Conservation (phyloP, 1,140 invertebrate species). For the Metaphire vulgaris region DNA sequence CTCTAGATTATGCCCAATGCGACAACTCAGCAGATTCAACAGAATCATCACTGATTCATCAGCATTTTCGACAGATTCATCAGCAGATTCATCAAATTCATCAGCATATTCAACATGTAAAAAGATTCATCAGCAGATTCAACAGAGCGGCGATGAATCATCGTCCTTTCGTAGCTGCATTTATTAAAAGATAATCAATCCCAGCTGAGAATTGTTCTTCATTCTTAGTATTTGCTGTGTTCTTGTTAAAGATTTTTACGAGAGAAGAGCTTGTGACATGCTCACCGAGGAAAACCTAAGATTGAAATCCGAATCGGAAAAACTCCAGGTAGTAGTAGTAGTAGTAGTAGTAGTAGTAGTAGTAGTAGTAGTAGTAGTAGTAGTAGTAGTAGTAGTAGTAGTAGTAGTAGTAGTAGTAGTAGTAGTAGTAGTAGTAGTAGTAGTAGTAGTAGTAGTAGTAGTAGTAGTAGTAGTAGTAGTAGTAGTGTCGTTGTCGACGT, state of each 20-base stretch:
- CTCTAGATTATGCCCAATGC: neutral
- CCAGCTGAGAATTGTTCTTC: neutral
- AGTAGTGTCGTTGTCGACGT: no score
- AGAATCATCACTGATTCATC: neutral
- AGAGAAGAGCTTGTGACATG: neutral
- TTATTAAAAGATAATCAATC: neutral
- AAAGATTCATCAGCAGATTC: neutral
- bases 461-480: no score
- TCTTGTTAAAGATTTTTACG: neutral
- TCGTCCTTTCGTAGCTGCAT: neutral
- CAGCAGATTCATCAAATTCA: neutral
- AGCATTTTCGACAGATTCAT: neutral
- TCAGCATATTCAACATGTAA: no score
- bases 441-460: no score
- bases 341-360: no score
- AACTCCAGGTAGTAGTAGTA: no score
- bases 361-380: no score
- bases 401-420: no score
- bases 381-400: no score
- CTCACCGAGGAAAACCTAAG: neutral
- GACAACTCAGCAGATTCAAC: neutral
- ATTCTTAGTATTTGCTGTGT: no score
- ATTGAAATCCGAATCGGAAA: no score
- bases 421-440: no score
- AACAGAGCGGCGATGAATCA: neutral